These are phyloP conservation scores for Alectura lathami DNA, from an alignment of 2,113 vertebrate species.

Conservation along the genomic window DNA sequence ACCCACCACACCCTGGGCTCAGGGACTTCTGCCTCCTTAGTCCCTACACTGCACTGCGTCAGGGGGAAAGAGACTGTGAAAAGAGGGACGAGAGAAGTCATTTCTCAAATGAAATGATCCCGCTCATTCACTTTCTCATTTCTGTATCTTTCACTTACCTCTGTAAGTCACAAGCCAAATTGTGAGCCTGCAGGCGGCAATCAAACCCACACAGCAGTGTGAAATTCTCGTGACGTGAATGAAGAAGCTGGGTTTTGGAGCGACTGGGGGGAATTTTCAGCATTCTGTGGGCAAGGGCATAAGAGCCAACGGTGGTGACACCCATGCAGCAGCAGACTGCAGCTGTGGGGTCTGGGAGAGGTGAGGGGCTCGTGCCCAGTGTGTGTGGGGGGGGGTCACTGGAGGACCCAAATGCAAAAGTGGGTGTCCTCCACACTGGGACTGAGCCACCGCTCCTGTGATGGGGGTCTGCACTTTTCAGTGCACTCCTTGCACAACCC, in stretches of 20 bases:
- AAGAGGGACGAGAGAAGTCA: neutral
- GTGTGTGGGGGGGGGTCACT: neutral
- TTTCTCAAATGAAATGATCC: neutral
- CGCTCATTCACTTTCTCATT: neutral
- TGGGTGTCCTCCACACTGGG: neutral
- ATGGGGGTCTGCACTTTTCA: accelerated
- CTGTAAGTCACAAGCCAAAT: neutral
- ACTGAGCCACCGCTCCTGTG: neutral
- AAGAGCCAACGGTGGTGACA: neutral
- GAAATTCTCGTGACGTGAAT: neutral
- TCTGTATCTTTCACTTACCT: neutral
- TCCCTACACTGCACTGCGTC: neutral
- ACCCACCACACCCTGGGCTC: neutral
- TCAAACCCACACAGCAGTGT: accelerated
- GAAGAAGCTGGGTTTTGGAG: neutral
- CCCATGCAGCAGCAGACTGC: neutral
- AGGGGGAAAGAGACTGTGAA: neutral
- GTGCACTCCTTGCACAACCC: accelerated
- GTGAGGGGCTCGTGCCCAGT: accelerated
- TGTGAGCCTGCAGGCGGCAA: constrained; percentile 16
- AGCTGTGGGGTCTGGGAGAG: accelerated
- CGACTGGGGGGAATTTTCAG: neutral
- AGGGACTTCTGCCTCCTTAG: neutral
- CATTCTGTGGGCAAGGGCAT: accelerated
- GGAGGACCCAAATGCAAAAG: neutral